These are phyloP conservation scores for Allobates femoralis DNA, from an alignment of 2,797 vertebrate species.

Conservation along the genomic window DNA sequence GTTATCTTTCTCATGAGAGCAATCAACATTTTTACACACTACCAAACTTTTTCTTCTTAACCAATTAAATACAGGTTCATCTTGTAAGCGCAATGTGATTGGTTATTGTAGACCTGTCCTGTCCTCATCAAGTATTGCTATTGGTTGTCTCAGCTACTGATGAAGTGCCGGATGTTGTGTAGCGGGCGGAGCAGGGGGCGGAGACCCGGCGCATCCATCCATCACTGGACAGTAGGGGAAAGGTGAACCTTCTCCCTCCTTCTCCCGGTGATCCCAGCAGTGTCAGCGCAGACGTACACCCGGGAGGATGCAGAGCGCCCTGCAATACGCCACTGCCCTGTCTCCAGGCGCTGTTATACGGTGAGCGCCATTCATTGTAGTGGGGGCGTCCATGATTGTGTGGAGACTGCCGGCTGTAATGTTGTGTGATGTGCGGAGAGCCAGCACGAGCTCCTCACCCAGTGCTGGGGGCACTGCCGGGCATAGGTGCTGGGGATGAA, in stretches of 20 bases:
- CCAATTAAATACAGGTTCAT: too few species aligned
- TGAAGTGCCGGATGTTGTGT: neutral
- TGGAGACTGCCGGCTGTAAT: too few species aligned
- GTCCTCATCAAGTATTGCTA: too few species aligned
- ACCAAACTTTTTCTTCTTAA: too few species aligned
- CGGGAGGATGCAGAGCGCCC: conserved; percentile 45
- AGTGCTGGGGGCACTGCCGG: too few species aligned
- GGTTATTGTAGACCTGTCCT: too few species aligned
- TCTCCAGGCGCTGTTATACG: conserved; percentile 42
- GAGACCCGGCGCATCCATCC: conserved; percentile 10
- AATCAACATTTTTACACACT: too few species aligned
- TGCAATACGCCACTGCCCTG: conserved; percentile 38
- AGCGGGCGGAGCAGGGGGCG: conserved; percentile 30
- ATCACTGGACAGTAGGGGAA: conserved; percentile 45
- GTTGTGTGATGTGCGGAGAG: neutral
- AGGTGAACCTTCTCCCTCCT: conserved; percentile 18
- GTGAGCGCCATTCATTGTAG: neutral
- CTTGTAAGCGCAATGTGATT: too few species aligned
- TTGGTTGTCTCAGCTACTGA: too few species aligned
- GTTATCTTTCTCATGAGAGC: too few species aligned
- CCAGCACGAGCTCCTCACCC: too few species aligned
- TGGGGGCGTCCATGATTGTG: neutral
- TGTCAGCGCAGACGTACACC: neutral
- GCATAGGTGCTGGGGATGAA: too few species aligned
- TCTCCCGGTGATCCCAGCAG: neutral